Conservation (phyloP, 2,888 invertebrate genomes). For the Neelides folsomi region DNA sequence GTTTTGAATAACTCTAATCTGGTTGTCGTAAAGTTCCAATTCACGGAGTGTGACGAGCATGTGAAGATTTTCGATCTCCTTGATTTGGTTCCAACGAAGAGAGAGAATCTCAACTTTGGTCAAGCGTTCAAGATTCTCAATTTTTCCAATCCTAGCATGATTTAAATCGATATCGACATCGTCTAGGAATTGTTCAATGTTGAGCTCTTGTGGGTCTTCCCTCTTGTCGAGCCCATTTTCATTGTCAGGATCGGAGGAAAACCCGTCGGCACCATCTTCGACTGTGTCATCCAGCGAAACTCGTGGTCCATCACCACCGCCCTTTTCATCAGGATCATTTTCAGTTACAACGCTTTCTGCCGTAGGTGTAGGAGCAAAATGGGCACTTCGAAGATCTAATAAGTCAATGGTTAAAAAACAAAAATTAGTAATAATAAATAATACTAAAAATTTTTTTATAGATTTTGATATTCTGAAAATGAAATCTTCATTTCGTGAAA, state of each 20-base stretch:
- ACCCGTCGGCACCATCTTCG: constrained; percentile 43
- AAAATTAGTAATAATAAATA: no score
- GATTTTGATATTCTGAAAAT: no score
- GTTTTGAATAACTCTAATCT: constrained; percentile 82
- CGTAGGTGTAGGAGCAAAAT: not conserved
- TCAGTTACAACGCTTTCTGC: constrained; percentile 22
- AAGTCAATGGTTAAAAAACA: no score
- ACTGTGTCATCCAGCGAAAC: not conserved
- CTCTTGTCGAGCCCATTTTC: not conserved
- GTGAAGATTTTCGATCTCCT: constrained; percentile 76
- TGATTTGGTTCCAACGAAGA: constrained; percentile 88
- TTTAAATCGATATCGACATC: constrained; percentile 70
- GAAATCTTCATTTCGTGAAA: no score
- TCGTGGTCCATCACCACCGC: constrained; percentile 43
- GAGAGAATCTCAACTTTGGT: constrained; percentile 63
- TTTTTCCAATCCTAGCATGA: constrained; percentile 69
- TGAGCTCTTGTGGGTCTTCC: constrained; percentile 39
- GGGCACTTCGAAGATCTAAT: not conserved
- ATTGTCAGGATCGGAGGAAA: not conserved
- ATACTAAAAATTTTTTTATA: no score
- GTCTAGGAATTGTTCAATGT: constrained; percentile 47
- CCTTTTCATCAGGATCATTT: constrained; percentile 4
- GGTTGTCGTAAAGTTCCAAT: constrained; percentile 93
- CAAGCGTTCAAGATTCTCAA: constrained; percentile 69
- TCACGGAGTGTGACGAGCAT: constrained; percentile 64